Conservation (phyloP, 2,113 vertebrate genomes). For the Oplegnathus fasciatus region DNA sequence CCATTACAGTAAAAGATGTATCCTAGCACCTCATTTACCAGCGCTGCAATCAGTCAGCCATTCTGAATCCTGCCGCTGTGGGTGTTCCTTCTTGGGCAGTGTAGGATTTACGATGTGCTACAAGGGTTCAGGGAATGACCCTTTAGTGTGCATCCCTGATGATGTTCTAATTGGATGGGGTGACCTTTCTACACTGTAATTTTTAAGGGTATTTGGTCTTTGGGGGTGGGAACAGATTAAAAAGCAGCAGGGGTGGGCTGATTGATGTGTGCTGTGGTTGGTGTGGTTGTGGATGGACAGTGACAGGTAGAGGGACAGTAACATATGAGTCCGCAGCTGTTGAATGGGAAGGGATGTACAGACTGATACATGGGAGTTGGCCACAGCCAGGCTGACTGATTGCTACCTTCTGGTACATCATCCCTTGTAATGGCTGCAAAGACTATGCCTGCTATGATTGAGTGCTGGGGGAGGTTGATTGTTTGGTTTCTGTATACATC, state of each 20-base stretch:
- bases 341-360: slow-evolving; percentile 53
- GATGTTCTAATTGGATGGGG: slow-evolving; percentile 82
- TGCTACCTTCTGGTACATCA: slow-evolving; percentile 64
- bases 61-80: slow-evolving; percentile 30
- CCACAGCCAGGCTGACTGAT: slow-evolving; percentile 56
- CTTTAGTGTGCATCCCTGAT: slow-evolving; percentile 70
- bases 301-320: slow-evolving; percentile 72
- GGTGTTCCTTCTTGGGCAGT: slow-evolving; percentile 36
- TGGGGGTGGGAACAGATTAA: slow-evolving; percentile 75
- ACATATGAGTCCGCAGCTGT: slow-evolving; percentile 74
- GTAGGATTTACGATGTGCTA: slow-evolving; percentile 63
- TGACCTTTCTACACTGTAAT: slow-evolving; percentile 82
- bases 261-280: slow-evolving; percentile 73
- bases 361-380: slow-evolving; percentile 61
- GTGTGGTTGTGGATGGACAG: slow-evolving; percentile 63
- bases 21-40: slow-evolving; percentile 25
- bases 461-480: slow-evolving; percentile 3
- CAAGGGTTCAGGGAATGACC: slow-evolving; percentile 63
- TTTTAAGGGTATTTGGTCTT: slow-evolving; percentile 63
- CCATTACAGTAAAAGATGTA: slow-evolving; percentile 14
- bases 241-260: slow-evolving; percentile 73
- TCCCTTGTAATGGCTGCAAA: slow-evolving; percentile 26
- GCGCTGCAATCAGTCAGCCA: slow-evolving; percentile 38
- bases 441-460: slow-evolving; percentile 1
- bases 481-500: slow-evolving; percentile 21